Base-by-base conservation (phyloP, 2,113 vertebrate genomes). In the Ameiurus melas region DNA sequence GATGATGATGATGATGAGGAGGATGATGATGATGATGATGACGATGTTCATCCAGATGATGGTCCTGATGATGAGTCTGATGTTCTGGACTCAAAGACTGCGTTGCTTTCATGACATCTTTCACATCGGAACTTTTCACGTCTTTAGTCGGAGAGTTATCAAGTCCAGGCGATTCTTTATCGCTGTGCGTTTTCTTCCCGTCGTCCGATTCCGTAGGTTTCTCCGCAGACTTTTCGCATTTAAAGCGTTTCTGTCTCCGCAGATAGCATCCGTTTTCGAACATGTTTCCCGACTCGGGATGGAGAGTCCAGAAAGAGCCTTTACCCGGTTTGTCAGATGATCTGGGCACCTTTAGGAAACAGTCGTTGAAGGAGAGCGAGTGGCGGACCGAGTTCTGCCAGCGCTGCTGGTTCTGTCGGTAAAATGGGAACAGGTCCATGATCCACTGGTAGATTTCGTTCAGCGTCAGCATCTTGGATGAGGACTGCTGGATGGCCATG, bases 381-480 rank as follows among this genome's bases (percentile, higher is more conserved):
- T 97, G 97, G 88, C 97, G 97, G 92, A 97, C 97, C 53, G 96
- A 97, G 94, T 97, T 97, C 92, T 97, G 97, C 97, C 97, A 97
- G 86, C 97, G 96, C 90, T 97, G 97, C 91, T 97, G 97, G 93
- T 97, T 97, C 95, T 97, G 97, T 0, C 97, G 95, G 92, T 97
- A 97, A 93, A 90, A 97, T n/a, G 97, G 97, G 92, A 97, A 97
- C 0, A 97, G 96, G 93, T 97, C 97, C 97, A 97, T 97, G 95
- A 97, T 97, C 97, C 97, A 97, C 93, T 97, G 96, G 93, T 97
- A 97, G 93, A 97, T 97, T 92, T 97, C 96, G 16, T 95, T 97
- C 71, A 97, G 93, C 0, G 97, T 97, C 85, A 97, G 94, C 96
- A 97, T 97, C 93, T 97, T 97, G 92, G 89, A 96, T 85, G 96